These are phyloP conservation scores for Clamator glandarius DNA, from an alignment of 2,797 vertebrate genomes.

Conservation along the genomic window DNA sequence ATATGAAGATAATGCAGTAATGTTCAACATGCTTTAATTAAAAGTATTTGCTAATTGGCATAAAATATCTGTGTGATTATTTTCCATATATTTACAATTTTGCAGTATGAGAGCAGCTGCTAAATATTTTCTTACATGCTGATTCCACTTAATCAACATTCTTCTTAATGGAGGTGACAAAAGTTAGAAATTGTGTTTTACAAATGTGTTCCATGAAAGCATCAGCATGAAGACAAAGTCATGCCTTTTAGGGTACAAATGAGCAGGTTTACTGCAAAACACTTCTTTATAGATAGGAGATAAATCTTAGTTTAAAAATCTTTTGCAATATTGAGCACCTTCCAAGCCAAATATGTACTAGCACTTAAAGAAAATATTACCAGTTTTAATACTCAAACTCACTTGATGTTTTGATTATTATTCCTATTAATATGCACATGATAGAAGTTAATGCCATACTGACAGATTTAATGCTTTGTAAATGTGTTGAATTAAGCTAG, in stretches of 20 bases:
- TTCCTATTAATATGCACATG: slow-evolving; percentile 71
- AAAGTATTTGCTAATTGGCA: slow-evolving; percentile 71
- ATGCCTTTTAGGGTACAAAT: slow-evolving; percentile 40
- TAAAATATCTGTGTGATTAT: slow-evolving; percentile 71
- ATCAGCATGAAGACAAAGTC: slow-evolving; percentile 29
- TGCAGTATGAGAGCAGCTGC: slow-evolving; percentile 54
- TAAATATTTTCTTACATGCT: slow-evolving; percentile 68
- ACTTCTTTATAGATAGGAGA: slow-evolving; percentile 13
- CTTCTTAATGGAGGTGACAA: slow-evolving; percentile 30
- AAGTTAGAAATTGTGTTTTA: slow-evolving; percentile 37
- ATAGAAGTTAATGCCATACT: slow-evolving; percentile 66
- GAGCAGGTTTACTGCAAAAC: slow-evolving; percentile 29
- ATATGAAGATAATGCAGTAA: slow-evolving; percentile 19
- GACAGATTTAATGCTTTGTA: slow-evolving; percentile 73
- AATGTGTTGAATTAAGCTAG: slow-evolving; percentile 71
- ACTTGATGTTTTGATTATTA: slow-evolving; percentile 67
- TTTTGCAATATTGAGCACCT: slow-evolving; percentile 22
- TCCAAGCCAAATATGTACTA: slow-evolving; percentile 48
- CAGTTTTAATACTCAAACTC: slow-evolving; percentile 64
- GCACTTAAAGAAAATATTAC: slow-evolving; percentile 71
- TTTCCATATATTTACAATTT: slow-evolving; percentile 70
- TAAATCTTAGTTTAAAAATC: slow-evolving; percentile 32
- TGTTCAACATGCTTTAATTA: slow-evolving; percentile 66
- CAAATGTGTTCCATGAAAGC: slow-evolving; percentile 37
- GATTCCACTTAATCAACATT: slow-evolving; percentile 53